Evolutionary conservation across 2,888 invertebrate species (phyloP).

Genomic region (Hololepta plana): DNA sequence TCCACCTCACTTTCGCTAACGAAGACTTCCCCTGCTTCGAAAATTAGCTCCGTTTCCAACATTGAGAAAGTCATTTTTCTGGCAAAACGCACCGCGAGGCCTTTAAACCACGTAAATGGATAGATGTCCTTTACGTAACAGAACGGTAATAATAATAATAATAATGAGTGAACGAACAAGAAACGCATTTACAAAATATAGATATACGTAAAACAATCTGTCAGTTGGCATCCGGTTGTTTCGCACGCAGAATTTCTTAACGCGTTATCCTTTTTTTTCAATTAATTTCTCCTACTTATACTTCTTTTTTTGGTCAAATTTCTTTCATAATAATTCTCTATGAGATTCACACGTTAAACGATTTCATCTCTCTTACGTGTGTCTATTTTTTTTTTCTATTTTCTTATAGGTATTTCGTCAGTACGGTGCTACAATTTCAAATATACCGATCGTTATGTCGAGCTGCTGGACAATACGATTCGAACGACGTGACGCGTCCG

Average conservation of each 20-base stretch:
- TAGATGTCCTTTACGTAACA: slow-evolving; percentile 24
- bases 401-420: slow-evolving; percentile 74
- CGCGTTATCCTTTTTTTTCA: too few species aligned
- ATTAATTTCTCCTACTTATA: too few species aligned
- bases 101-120: too few species aligned
- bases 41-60: slow-evolving; percentile 16
- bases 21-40: slow-evolving; percentile 18
- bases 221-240: too few species aligned
- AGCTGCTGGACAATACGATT: slow-evolving; percentile 64
- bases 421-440: slow-evolving; percentile 84
- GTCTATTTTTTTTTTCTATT: slow-evolving; percentile 9
- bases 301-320: too few species aligned
- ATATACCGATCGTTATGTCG: slow-evolving; percentile 72
- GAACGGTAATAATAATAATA: too few species aligned
- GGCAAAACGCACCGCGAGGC: slow-evolving; percentile 12
- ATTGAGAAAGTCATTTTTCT: slow-evolving; percentile 24
- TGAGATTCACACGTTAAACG: neutral
- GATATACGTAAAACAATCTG: too few species aligned
- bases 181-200: too few species aligned
- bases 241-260: too few species aligned
- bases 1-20: slow-evolving; percentile 32
- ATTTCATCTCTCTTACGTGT: neutral
- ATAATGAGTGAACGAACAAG: too few species aligned
- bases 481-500: slow-evolving; percentile 49
- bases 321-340: too few species aligned